A percentile compares a stretch with the other conserved stretches of the same genome.
These are phyloP conservation scores for Epinotia nisella DNA, from an alignment of 2,888 invertebrate genomes.

Conservation along the genomic window DNA sequence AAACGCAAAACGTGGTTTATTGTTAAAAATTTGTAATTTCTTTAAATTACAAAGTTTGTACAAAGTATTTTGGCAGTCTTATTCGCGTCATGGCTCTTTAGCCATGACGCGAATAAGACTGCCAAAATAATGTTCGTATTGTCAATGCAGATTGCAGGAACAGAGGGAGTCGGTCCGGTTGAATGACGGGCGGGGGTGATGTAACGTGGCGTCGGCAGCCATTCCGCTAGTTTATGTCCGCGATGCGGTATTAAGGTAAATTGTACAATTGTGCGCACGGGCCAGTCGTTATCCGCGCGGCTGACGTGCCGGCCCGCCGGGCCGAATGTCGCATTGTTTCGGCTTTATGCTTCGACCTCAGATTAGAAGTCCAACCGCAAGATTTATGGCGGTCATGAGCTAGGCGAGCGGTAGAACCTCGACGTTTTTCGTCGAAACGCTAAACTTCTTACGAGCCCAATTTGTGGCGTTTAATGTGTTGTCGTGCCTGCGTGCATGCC, in stretches of 20 bases:
- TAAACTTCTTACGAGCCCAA: constrained; percentile 80
- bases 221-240: constrained; percentile 78
- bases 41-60: too few species aligned
- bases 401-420: constrained; percentile 66
- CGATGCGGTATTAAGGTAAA: constrained; percentile 80
- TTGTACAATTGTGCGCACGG: constrained; percentile 82
- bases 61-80: too few species aligned
- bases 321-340: constrained; percentile 80
- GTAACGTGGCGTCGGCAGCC: constrained; percentile 49
- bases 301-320: constrained; percentile 69
- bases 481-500: constrained; percentile 78
- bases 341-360: constrained; percentile 78
- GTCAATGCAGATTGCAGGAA: background rate
- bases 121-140: constrained; percentile 25
- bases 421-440: constrained; percentile 77
- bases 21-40: constrained; percentile 46
- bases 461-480: constrained; percentile 78
- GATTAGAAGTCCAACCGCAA: constrained; percentile 76
- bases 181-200: constrained; percentile 34
- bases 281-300: constrained; percentile 75
- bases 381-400: constrained; percentile 78
- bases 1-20: constrained; percentile 50
- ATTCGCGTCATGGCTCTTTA: too few species aligned
- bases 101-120: constrained; percentile 43
- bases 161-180: constrained; percentile 17